phyloP scores from a whole-genome alignment of 1,140 invertebrate genomes.

The Drosophila suzukii region DNA sequence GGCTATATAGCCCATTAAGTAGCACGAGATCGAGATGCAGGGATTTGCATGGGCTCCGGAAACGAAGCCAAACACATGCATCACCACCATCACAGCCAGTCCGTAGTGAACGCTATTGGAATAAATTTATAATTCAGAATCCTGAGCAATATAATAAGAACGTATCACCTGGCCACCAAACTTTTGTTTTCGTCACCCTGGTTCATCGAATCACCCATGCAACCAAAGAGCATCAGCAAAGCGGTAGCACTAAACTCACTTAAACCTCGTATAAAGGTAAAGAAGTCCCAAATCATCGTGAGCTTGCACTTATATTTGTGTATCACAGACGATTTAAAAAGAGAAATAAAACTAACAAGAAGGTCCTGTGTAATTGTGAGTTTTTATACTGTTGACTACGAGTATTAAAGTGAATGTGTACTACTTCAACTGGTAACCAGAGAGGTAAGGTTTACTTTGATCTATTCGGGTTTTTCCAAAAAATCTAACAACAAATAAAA shows the following conservation, averaged over 20 bases:
- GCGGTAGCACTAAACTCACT: constrained; percentile 50
- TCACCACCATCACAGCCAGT: constrained; percentile 26
- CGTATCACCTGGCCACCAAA: constrained; percentile 13
- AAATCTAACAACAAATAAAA: neutral
- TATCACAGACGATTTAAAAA: constrained; percentile 9
- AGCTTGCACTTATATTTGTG: neutral
- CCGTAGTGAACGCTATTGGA: constrained; percentile 34
- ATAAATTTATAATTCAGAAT: neutral
- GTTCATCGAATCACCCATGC: constrained; percentile 26
- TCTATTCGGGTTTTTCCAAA: neutral
- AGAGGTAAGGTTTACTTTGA: constrained; percentile 2
- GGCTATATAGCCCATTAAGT: constrained; percentile 42
- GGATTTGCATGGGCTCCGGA: constrained; percentile 66
- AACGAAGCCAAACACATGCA: constrained; percentile 60
- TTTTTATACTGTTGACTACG: neutral
- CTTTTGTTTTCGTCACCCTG: neutral
- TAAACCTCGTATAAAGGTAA: constrained; percentile 38
- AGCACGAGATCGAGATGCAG: constrained; percentile 53
- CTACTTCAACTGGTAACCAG: neutral
- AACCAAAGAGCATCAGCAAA: constrained; percentile 47
- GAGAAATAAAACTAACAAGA: neutral
- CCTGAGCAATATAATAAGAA: too few relatives aligned
- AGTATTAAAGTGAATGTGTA: neutral
- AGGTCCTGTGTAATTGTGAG: neutral
- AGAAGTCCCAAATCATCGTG: constrained; percentile 25